These are phyloP conservation scores for Tethea ocularis DNA, from an alignment of 2,888 invertebrate genomes.

Conservation along the genomic window DNA sequence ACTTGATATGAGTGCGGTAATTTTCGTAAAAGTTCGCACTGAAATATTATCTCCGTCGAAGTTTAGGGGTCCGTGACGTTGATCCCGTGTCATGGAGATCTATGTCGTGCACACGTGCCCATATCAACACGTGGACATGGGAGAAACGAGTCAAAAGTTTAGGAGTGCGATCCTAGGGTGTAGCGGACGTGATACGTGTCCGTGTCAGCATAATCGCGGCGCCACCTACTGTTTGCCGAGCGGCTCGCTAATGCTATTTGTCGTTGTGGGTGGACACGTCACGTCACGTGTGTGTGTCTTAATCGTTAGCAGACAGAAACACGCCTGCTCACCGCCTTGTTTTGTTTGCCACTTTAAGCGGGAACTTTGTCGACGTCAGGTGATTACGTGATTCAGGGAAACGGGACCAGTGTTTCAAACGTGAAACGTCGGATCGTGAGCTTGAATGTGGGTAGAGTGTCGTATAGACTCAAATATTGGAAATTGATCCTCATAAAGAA, in stretches of 20 bases:
- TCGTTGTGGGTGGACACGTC: slow-evolving; percentile 66
- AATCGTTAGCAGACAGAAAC: slow-evolving; percentile 74
- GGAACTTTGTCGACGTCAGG: slow-evolving; percentile 63
- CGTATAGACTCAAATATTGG: slow-evolving; percentile 46
- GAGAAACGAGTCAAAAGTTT: slow-evolving; percentile 53
- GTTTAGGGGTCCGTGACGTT: slow-evolving; percentile 46
- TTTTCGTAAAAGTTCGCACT: slow-evolving; percentile 27
- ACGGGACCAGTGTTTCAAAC: slow-evolving; percentile 43
- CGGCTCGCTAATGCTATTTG: slow-evolving; percentile 77
- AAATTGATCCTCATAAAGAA: slow-evolving; percentile 51
- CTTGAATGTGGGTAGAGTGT: slow-evolving; percentile 50
- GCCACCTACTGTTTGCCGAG: slow-evolving; percentile 71
- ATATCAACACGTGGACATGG: slow-evolving; percentile 56
- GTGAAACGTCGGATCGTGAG: slow-evolving; percentile 54
- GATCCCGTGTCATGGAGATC: slow-evolving; percentile 52
- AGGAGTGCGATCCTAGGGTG: slow-evolving; percentile 40
- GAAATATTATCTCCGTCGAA: slow-evolving; percentile 37
- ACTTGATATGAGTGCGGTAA: slow-evolving; percentile 34
- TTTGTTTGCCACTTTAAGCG: slow-evolving; percentile 70
- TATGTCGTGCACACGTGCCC: slow-evolving; percentile 51
- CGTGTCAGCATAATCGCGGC: slow-evolving; percentile 69
- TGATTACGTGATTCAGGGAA: slow-evolving; percentile 58
- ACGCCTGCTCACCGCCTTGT: slow-evolving; percentile 67
- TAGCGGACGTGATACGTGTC: slow-evolving; percentile 41
- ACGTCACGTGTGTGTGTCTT: slow-evolving; percentile 74